phyloP scores from a whole-genome alignment of 2,888 invertebrate species.

The Drosophila rellima region DNA sequence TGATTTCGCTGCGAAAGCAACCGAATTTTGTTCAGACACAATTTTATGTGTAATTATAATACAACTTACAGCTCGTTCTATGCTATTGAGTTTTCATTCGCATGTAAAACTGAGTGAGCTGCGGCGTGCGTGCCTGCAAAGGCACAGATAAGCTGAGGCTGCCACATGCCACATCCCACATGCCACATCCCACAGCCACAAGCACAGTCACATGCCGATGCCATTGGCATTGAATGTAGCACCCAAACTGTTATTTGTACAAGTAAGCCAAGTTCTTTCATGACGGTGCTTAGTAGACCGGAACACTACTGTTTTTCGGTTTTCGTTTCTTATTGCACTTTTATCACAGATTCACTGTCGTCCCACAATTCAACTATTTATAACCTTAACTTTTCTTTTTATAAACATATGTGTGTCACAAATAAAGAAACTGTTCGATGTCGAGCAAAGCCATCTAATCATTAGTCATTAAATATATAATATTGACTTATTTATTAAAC shows the following conservation, averaged over 20 bases:
- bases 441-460: constrained; percentile 4
- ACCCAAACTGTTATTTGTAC: constrained; percentile 19
- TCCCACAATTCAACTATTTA: constrained; percentile 32
- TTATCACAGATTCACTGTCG: constrained; percentile 67
- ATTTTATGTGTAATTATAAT: constrained; percentile 68
- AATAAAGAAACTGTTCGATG: not conserved
- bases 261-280: constrained; percentile 33
- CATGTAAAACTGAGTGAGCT: constrained; percentile 45
- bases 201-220: constrained; percentile 9
- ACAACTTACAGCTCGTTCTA: constrained; percentile 73
- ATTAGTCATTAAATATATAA: not conserved
- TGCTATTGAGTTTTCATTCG: constrained; percentile 76
- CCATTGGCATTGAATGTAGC: constrained; percentile 38
- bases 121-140: constrained; percentile 60
- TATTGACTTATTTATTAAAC: not conserved
- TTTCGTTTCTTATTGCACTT: constrained; percentile 23
- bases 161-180: constrained; percentile 11
- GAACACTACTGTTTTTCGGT: constrained; percentile 46
- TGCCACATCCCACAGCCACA: constrained; percentile 10
- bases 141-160: constrained; percentile 16
- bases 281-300: constrained; percentile 70
- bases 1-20: constrained; percentile 74
- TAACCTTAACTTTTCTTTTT: constrained; percentile 68
- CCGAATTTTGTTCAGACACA: constrained; percentile 47
- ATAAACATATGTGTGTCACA: not conserved